Conservation (phyloP, 2,888 invertebrate species). For the Periphyllus acericola region DNA sequence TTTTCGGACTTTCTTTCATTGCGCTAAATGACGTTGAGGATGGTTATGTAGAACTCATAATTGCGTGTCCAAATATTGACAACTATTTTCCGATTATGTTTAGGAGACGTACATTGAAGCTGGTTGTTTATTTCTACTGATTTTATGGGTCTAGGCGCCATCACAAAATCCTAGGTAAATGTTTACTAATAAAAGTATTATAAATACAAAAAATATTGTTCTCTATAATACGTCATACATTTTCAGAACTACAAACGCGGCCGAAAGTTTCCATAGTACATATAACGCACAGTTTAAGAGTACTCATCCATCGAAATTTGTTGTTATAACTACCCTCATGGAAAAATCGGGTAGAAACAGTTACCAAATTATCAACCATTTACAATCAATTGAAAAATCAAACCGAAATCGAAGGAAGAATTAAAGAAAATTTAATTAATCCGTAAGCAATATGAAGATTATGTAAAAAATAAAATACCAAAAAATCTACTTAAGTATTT, state of each 20-base stretch:
- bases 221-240: not conserved
- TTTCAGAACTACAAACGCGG: not conserved
- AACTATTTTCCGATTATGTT: not conserved
- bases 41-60: too few species aligned
- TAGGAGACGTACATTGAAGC: not conserved
- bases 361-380: not conserved
- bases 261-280: not conserved
- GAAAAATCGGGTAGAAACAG: not conserved
- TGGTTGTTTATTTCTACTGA: slow-evolving; percentile 9
- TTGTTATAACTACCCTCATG: not conserved
- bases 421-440: too few species aligned
- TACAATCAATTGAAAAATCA: too few species aligned
- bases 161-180: not conserved
- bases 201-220: not conserved
- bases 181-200: not conserved
- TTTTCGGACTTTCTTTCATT: too few species aligned
- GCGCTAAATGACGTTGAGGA: too few species aligned
- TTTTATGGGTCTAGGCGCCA: not conserved
- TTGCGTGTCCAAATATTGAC: not conserved
- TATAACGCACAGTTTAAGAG: not conserved
- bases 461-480: too few species aligned
- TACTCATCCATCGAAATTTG: not conserved
- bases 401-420: too few species aligned
- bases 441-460: too few species aligned
- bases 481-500: too few species aligned